These are phyloP conservation scores for Hoplodrina blanda DNA, from an alignment of 2,888 invertebrate genomes.

Conservation along the genomic window DNA sequence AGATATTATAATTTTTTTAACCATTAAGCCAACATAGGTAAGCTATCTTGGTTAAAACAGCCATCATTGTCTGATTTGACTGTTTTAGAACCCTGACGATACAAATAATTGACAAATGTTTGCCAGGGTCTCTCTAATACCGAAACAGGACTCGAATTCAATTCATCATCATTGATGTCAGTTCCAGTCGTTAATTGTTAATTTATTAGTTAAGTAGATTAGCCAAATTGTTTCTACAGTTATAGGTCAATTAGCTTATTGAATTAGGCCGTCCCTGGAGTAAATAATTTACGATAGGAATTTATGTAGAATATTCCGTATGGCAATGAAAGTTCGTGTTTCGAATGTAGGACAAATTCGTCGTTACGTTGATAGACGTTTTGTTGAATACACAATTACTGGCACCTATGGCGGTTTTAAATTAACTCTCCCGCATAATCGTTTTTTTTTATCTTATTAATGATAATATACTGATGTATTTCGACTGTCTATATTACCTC, in stretches of 20 bases:
- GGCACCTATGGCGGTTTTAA: constrained; percentile 40
- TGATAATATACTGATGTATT: not conserved
- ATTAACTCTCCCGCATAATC: constrained; percentile 32
- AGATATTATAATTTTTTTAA: no score
- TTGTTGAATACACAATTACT: constrained; percentile 28
- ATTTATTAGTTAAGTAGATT: constrained; percentile 46
- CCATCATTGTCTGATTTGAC: no score
- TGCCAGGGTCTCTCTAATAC: no score
- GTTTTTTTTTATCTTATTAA: constrained; percentile 40
- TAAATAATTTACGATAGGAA: constrained; percentile 55
- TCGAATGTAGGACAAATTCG: constrained; percentile 58
- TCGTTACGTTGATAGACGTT: constrained; percentile 11
- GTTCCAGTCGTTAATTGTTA: constrained; percentile 14
- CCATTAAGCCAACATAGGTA: no score
- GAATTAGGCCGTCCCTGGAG: constrained; percentile 49
- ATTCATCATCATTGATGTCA: not conserved
- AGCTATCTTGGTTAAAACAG: no score
- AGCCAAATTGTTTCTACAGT: constrained; percentile 37
- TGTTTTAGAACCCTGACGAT: no score
- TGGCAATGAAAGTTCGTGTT: constrained; percentile 32
- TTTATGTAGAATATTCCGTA: constrained; percentile 29
- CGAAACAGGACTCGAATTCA: not conserved
- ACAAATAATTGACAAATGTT: no score
- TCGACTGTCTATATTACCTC: not conserved
- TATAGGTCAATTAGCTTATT: constrained; percentile 60